phyloP scores from a whole-genome alignment of 2,888 invertebrate species.

The Gandaritis pyraliata region DNA sequence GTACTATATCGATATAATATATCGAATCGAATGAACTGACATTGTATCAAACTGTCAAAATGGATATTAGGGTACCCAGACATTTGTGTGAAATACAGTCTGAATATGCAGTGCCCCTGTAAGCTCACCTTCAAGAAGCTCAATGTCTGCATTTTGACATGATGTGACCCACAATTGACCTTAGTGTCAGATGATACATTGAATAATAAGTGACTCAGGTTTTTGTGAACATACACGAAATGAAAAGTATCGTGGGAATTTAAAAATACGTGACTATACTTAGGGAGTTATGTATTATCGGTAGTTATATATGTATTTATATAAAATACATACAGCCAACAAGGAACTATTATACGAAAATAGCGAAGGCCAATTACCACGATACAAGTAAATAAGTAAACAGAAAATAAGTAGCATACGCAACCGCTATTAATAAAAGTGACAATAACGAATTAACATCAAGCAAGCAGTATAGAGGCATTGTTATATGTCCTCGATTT shows the following conservation, averaged over 20 bases:
- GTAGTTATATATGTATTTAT: too few relatives aligned
- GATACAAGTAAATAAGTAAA: slow-evolving; percentile 26
- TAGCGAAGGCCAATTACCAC: slow-evolving; percentile 17
- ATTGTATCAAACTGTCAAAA: too few relatives aligned
- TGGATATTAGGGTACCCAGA: too few relatives aligned
- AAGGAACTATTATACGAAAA: slow-evolving; percentile 23
- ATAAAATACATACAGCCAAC: not conserved
- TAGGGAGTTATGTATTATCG: too few relatives aligned
- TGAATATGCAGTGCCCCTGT: not conserved
- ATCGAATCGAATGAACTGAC: too few relatives aligned
- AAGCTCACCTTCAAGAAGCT: slow-evolving; percentile 22
- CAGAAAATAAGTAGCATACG: slow-evolving; percentile 25
- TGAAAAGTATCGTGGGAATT: slow-evolving; percentile 15
- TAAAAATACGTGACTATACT: too few relatives aligned
- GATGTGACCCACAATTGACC: slow-evolving; percentile 32
- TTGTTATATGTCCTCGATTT: slow-evolving; percentile 37
- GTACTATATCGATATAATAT: too few relatives aligned
- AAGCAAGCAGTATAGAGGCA: slow-evolving; percentile 24
- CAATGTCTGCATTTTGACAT: slow-evolving; percentile 34
- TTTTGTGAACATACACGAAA: slow-evolving; percentile 23
- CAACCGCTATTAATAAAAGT: slow-evolving; percentile 41
- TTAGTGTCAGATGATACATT: slow-evolving; percentile 39
- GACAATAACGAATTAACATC: slow-evolving; percentile 37
- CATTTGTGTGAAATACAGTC: too few relatives aligned
- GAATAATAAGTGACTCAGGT: slow-evolving; percentile 39